Conservation (phyloP, 2,797 vertebrate genomes). For the Centropyge bicolor region DNA sequence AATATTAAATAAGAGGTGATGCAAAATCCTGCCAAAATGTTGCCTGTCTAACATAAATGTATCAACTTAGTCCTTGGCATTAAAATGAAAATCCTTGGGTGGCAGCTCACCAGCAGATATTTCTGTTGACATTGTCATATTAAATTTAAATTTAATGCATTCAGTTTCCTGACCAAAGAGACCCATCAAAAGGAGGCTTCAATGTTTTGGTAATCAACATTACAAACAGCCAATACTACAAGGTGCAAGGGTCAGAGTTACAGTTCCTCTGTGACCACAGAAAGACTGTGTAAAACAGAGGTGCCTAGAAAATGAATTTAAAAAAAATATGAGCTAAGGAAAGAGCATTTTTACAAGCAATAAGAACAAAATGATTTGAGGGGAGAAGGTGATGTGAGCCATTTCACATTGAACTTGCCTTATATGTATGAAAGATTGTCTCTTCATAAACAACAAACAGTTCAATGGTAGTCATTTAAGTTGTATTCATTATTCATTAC, state of each 20-base stretch:
- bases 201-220: not conserved
- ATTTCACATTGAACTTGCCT: not conserved
- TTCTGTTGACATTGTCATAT: not conserved
- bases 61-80: not conserved
- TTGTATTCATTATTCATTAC: not conserved
- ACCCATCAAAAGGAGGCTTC: not conserved
- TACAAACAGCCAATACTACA: not conserved
- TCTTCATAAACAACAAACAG: not conserved
- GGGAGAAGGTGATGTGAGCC: not conserved
- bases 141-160: not conserved
- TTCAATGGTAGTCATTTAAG: not conserved
- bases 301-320: not conserved
- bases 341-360: slow-evolving; percentile 9
- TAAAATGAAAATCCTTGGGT: not conserved
- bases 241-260: not conserved
- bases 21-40: not conserved
- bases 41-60: not conserved
- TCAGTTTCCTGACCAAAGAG: not conserved
- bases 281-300: not conserved
- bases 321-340: not conserved
- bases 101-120: not conserved
- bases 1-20: not conserved
- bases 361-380: slow-evolving; percentile 2
- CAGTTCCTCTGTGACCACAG: not conserved
- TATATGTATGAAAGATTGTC: not conserved